Percentiles rank a stretch among this genome's conserved stretches.
These are phyloP conservation scores for Spisula solida DNA, from an alignment of 2,888 invertebrate genomes.

Conservation along the genomic window DNA sequence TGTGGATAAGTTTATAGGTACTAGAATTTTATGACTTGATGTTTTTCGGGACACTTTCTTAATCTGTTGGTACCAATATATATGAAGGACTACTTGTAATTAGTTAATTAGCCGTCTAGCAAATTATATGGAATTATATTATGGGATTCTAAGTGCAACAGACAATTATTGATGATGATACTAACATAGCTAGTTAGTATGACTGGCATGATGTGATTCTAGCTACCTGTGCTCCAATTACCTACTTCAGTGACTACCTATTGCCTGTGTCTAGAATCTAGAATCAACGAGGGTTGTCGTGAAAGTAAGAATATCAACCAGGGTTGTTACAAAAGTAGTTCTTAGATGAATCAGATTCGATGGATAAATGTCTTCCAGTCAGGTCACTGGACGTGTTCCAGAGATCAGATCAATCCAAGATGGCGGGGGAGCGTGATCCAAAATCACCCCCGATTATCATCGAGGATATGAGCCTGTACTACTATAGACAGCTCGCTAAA, in stretches of 20 bases:
- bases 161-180: background rate
- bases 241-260: background rate
- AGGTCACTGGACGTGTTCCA: conserved; percentile 72
- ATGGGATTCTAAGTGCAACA: too few species aligned
- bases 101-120: background rate
- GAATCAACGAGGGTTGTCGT: background rate
- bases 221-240: conserved; percentile 26
- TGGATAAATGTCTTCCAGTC: conserved; percentile 79
- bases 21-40: background rate
- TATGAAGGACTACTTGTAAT: background rate
- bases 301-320: background rate
- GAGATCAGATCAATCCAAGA: conserved; percentile 64
- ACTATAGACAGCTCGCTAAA: conserved; percentile 82
- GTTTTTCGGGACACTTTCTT: background rate
- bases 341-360: conserved; percentile 55
- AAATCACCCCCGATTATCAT: conserved; percentile 79
- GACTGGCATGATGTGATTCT: background rate
- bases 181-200: too few species aligned
- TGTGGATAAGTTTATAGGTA: background rate
- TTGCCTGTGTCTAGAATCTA: background rate
- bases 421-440: conserved; percentile 63
- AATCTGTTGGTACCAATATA: background rate
- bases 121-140: too few species aligned
- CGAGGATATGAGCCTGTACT: conserved; percentile 84
- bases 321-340: background rate